phyloP scores from a whole-genome alignment of 2,113 vertebrate genomes.

The Odontophorus gujanensis region DNA sequence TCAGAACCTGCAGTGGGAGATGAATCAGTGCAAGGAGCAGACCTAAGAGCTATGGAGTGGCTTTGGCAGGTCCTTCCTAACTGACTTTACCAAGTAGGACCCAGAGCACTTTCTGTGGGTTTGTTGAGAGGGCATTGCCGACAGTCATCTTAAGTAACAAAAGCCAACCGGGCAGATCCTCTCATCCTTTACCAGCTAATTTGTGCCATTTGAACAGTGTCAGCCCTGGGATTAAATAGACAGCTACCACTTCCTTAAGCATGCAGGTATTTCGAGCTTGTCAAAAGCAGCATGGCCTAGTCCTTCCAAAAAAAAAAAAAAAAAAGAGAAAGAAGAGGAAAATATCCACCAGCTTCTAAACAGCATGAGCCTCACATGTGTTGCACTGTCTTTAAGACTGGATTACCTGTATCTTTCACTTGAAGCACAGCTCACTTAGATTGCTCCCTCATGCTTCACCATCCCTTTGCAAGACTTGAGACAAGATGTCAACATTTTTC shows the following conservation, averaged over 20 bases:
- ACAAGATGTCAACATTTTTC: background rate
- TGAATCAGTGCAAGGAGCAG: background rate
- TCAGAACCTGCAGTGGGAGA: background rate
- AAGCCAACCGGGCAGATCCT: background rate
- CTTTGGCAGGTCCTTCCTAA: background rate
- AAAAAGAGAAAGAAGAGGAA: background rate
- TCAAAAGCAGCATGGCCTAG: background rate
- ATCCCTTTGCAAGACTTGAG: background rate
- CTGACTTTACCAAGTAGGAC: background rate
- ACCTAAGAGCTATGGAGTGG: accelerated
- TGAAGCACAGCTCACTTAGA: background rate
- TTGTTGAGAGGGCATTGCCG: background rate
- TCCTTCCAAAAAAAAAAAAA: too few species aligned
- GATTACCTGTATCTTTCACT: background rate
- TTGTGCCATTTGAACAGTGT: background rate
- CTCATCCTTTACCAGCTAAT: background rate
- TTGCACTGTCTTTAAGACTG: background rate
- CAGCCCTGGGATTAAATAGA: background rate
- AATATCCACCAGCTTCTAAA: background rate
- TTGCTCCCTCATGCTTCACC: background rate
- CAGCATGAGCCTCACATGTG: background rate
- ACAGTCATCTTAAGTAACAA: background rate
- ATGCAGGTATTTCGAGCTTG: background rate
- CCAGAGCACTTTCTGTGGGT: accelerated
- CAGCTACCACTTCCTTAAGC: background rate